Conservation (phyloP, 2,888 invertebrate genomes). For the Chrysina gloriosa region DNA sequence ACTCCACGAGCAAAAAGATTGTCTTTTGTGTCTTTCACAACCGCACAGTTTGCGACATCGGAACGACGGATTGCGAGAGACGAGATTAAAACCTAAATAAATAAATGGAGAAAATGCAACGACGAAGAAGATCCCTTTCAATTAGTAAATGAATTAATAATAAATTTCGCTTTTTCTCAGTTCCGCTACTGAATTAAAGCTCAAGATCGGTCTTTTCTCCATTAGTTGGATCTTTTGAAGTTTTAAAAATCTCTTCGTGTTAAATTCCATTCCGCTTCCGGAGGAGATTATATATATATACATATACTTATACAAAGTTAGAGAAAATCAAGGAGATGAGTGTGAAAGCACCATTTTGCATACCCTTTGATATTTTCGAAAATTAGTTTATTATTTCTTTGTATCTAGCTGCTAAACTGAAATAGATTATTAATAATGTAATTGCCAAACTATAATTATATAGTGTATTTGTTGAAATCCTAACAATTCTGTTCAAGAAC, state of each 20-base stretch:
- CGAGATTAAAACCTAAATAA: conserved; percentile 35
- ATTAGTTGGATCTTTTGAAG: conserved; percentile 33
- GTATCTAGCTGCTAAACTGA: no score
- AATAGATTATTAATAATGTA: no score
- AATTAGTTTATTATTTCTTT: no score
- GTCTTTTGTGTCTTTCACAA: conserved; percentile 11
- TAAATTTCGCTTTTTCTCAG: conserved; percentile 45
- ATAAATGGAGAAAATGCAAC: conserved; percentile 25
- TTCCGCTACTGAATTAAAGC: conserved; percentile 15
- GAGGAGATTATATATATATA: no score
- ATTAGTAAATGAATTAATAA: conserved; percentile 49
- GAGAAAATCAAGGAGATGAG: not conserved
- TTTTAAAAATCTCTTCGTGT: not conserved
- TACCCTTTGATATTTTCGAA: not conserved
- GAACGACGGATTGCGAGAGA: conserved; percentile 16
- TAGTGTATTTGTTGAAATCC: no score
- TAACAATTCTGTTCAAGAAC: no score
- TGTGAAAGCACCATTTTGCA: not conserved
- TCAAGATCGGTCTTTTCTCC: conserved; percentile 29
- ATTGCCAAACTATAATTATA: no score
- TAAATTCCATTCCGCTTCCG: not conserved
- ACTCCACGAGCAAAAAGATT: not conserved
- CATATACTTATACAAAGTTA: not conserved
- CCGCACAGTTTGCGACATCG: conserved; percentile 12
- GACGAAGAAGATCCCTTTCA: conserved; percentile 39